Evolutionary conservation across 2,888 invertebrate genomes (phyloP).

Genomic region (Aphidius colemani): DNA sequence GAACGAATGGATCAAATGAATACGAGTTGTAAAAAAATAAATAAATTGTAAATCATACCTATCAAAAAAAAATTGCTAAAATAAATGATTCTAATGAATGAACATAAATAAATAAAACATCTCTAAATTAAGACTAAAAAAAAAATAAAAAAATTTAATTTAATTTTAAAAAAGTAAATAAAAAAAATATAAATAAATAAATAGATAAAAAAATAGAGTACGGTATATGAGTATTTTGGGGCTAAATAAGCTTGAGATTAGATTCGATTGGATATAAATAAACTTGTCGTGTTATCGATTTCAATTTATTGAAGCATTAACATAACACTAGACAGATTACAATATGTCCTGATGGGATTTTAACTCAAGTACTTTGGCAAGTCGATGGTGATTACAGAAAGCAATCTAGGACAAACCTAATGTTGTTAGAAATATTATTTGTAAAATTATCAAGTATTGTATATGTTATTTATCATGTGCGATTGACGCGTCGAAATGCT

Average conservation of each 20-base stretch:
- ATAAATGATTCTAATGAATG: conserved; percentile 14
- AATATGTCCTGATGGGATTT: conserved; percentile 16
- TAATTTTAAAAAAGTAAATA: background rate
- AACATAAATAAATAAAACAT: conserved; percentile 16
- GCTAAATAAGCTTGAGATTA: conserved; percentile 37
- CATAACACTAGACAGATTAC: background rate
- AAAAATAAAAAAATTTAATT: conserved; percentile 3
- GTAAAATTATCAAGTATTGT: conserved; percentile 51
- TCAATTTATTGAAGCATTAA: conserved; percentile 5
- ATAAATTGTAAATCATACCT: too few species aligned
- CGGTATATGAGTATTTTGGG: conserved; percentile 46
- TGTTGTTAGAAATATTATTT: conserved; percentile 58
- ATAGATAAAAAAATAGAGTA: conserved; percentile 40
- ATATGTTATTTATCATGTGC: conserved; percentile 45
- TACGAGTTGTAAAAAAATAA: background rate
- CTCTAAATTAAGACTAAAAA: conserved; percentile 20
- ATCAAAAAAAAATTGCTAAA: conserved; percentile 8
- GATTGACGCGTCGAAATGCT: conserved; percentile 47
- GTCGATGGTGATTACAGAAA: conserved; percentile 55
- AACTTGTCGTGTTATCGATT: background rate
- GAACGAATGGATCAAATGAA: conserved; percentile 1
- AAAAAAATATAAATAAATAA: background rate
- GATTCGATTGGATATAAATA: conserved; percentile 26
- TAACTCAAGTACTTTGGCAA: conserved; percentile 37
- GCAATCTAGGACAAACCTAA: conserved; percentile 57